Conservation (phyloP, 2,797 vertebrate genomes). For the Micromesistius poutassou region DNA sequence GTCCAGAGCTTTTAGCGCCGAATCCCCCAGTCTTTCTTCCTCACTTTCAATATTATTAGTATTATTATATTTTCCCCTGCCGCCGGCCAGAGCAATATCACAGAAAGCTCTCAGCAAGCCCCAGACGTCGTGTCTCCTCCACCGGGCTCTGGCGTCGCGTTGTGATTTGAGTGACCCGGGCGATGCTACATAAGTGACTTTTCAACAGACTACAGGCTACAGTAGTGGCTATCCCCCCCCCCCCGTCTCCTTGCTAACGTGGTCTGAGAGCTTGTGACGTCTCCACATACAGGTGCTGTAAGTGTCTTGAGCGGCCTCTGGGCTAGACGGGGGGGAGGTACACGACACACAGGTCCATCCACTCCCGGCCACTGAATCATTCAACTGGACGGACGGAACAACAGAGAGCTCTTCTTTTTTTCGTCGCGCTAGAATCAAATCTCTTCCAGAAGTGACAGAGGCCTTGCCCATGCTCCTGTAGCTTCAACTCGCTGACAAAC, state of each 20-base stretch:
- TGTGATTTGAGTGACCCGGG: constrained; percentile 59
- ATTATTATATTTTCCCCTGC: constrained; percentile 67
- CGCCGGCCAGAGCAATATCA: constrained; percentile 50
- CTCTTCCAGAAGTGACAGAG: neutral
- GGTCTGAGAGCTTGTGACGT: constrained; percentile 53
- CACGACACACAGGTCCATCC: constrained; percentile 27
- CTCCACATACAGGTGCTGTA: constrained; percentile 35
- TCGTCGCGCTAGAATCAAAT: neutral
- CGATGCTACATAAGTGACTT: constrained; percentile 56
- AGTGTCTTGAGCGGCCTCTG: constrained; percentile 33
- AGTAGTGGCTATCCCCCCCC: constrained; percentile 30
- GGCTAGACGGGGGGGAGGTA: constrained; percentile 32
- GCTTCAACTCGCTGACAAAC: constrained; percentile 40
- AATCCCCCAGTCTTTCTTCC: constrained; percentile 52
- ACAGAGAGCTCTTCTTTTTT: neutral
- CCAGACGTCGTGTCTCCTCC: constrained; percentile 48
- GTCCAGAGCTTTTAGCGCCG: constrained; percentile 70
- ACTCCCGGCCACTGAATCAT: constrained; percentile 21
- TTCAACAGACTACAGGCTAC: constrained; percentile 30
- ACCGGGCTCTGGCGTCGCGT: constrained; percentile 53
- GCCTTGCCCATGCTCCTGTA: constrained; percentile 10
- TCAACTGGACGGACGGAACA: constrained; percentile 15
- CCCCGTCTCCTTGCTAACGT: constrained; percentile 29
- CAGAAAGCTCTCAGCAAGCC: constrained; percentile 66
- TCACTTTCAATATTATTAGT: constrained; percentile 63